These are phyloP conservation scores for Caenorhabditis elegans DNA, from an alignment of 1,140 invertebrate species.

Conservation along the genomic window DNA sequence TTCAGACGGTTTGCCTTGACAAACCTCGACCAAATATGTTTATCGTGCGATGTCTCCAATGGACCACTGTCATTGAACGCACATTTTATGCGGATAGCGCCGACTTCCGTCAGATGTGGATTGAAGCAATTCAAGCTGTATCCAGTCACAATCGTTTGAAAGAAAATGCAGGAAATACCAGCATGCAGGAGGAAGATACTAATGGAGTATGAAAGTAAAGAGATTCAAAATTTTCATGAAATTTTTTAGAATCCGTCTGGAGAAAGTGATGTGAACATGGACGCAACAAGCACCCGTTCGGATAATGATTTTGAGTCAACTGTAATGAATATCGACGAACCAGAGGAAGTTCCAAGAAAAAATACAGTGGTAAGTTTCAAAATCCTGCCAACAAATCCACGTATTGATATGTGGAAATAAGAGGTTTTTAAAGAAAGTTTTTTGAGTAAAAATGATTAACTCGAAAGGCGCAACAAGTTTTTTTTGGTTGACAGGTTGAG, in stretches of 20 bases:
- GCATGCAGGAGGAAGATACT: background rate
- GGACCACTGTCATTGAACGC: conserved; percentile 95
- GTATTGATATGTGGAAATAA: too few species aligned
- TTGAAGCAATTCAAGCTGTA: conserved; percentile 58
- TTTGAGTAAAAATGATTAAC: conserved; percentile 15
- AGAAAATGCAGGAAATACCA: background rate
- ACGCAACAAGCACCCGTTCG: too few species aligned
- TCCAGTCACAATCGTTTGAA: background rate
- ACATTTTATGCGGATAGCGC: conserved; percentile 90
- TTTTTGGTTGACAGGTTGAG: conserved; percentile 40
- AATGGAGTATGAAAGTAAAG: conserved; percentile 1
- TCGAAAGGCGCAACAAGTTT: too few species aligned
- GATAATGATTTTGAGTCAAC: too few species aligned
- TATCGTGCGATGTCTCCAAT: conserved; percentile 92
- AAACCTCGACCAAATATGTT: conserved; percentile 93
- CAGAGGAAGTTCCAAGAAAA: too few species aligned
- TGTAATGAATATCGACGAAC: too few species aligned
- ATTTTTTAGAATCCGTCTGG: too few species aligned
- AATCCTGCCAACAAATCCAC: too few species aligned
- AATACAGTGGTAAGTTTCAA: too few species aligned
- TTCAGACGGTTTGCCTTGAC: conserved; percentile 89
- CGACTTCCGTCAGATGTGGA: conserved; percentile 63
- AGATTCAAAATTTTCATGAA: too few species aligned
- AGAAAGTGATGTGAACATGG: too few species aligned
- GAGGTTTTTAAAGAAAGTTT: too few species aligned